Conservation (phyloP, 2,888 invertebrate genomes). For the Embidobia sp. region DNA sequence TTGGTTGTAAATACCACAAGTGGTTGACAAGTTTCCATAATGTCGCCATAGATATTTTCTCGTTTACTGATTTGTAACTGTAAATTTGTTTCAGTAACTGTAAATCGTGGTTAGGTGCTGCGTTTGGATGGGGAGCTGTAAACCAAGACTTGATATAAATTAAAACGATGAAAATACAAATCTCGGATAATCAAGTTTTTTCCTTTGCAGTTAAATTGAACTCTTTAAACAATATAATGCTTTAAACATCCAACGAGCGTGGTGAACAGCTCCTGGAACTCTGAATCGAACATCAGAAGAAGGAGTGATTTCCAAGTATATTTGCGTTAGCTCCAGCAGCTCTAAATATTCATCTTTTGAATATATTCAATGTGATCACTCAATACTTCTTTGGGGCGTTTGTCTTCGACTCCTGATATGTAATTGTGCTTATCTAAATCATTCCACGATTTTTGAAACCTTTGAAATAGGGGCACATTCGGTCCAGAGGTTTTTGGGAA, state of each 20-base stretch:
- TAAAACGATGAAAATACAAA: conserved; percentile 6
- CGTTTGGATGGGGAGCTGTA: background rate
- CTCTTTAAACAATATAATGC: conserved; percentile 52
- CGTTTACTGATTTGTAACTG: conserved; percentile 10
- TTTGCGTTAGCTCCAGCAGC: conserved; percentile 48
- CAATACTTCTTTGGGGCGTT: conserved; percentile 36
- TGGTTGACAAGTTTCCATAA: conserved; percentile 3
- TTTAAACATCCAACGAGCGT: conserved; percentile 53
- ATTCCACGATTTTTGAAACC: conserved; percentile 63
- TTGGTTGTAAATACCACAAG: conserved; percentile 13
- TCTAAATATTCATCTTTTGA: conserved; percentile 57
- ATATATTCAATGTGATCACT: conserved; percentile 46
- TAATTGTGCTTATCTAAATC: conserved; percentile 48
- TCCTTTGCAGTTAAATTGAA: conserved; percentile 7
- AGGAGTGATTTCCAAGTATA: conserved; percentile 46
- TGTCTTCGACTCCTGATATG: conserved; percentile 44
- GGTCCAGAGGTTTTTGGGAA: conserved; percentile 57
- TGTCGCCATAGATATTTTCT: conserved; percentile 6
- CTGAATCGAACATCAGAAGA: conserved; percentile 35
- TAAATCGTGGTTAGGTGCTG: conserved; percentile 10
- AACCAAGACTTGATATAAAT: conserved; percentile 13
- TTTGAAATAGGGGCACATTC: conserved; percentile 66
- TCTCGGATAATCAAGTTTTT: background rate
- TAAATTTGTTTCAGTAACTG: background rate
- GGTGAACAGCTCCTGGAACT: conserved; percentile 37